Percentiles rank a stretch among this genome's conserved stretches.
These are phyloP conservation scores for Huso huso DNA, from an alignment of 2,797 vertebrate species.

Conservation along the genomic window DNA sequence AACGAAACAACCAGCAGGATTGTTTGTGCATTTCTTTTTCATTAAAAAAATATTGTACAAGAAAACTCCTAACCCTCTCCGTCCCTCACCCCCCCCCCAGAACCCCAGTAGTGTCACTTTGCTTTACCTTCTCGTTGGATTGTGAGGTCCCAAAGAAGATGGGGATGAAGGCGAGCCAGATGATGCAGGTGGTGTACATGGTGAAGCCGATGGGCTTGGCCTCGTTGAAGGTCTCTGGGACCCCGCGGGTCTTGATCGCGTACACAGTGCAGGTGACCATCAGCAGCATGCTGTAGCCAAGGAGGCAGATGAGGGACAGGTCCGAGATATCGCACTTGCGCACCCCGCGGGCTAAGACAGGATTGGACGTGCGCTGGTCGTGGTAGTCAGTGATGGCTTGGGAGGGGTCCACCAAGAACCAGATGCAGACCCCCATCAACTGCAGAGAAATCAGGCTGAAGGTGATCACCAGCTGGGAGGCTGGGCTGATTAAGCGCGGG, in stretches of 20 bases:
- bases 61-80: no score
- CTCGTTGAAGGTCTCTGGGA: conserved; percentile 94
- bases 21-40: no score
- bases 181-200: conserved; percentile 96
- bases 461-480: conserved; percentile 88
- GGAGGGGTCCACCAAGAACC: conserved; percentile 90
- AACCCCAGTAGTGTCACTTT: background rate
- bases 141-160: conserved; percentile 96
- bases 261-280: conserved; percentile 98
- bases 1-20: no score
- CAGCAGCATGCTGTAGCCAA: conserved; percentile 93
- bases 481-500: conserved; percentile 86
- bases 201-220: conserved; percentile 96
- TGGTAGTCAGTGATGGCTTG: conserved; percentile 90
- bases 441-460: conserved; percentile 92
- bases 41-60: no score
- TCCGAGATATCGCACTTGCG: conserved; percentile 95
- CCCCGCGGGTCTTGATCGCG: conserved; percentile 89
- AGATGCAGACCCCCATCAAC: conserved; percentile 87
- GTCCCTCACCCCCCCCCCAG: no score
- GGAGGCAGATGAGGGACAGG: conserved; percentile 90
- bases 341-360: conserved; percentile 76
- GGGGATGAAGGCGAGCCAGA: conserved; percentile 94
- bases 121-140: conserved; percentile 85
- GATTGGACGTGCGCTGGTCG: conserved; percentile 87